These are phyloP conservation scores for Pipistrellus pygmaeus DNA, from an alignment of 2,797 vertebrate genomes.

Conservation along the genomic window DNA sequence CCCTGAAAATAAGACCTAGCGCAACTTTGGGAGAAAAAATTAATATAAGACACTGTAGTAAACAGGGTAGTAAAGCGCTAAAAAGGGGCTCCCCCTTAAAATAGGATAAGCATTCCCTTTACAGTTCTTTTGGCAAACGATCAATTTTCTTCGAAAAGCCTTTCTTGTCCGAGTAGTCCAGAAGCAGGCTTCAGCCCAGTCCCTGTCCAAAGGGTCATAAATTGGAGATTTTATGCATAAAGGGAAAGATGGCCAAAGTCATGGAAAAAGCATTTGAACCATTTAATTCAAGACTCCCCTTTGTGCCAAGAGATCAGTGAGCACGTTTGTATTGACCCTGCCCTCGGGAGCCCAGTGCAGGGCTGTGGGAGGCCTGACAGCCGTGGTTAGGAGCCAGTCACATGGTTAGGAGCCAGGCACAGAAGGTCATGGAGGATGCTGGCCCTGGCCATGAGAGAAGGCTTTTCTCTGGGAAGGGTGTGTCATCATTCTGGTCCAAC, in stretches of 20 bases:
- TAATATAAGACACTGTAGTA: too few relatives aligned
- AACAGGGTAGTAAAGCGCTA: background rate
- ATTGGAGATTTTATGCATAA: constrained; percentile 73
- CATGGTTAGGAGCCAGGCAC: background rate
- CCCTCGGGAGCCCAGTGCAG: background rate
- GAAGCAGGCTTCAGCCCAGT: constrained; percentile 60
- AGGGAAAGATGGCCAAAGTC: constrained; percentile 67
- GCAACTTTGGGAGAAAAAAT: too few relatives aligned
- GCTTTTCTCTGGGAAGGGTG: background rate
- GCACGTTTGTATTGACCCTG: constrained; percentile 41
- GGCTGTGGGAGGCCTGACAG: constrained; percentile 24
- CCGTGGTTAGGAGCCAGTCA: background rate
- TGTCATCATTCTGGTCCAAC: background rate
- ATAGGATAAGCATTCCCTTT: background rate
- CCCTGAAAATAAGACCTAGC: too few relatives aligned
- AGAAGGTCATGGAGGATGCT: background rate
- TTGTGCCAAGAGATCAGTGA: constrained; percentile 22
- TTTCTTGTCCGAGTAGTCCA: constrained; percentile 56
- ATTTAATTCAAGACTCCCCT: constrained; percentile 60
- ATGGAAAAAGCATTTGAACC: constrained; percentile 64
- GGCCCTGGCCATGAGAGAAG: background rate
- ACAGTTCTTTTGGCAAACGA: constrained; percentile 30
- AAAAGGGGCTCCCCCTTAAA: background rate
- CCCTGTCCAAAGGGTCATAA: constrained; percentile 68
- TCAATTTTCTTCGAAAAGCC: constrained; percentile 73